Base-by-base conservation (phyloP, 2,888 invertebrate genomes). In the Idaea biselata region DNA sequence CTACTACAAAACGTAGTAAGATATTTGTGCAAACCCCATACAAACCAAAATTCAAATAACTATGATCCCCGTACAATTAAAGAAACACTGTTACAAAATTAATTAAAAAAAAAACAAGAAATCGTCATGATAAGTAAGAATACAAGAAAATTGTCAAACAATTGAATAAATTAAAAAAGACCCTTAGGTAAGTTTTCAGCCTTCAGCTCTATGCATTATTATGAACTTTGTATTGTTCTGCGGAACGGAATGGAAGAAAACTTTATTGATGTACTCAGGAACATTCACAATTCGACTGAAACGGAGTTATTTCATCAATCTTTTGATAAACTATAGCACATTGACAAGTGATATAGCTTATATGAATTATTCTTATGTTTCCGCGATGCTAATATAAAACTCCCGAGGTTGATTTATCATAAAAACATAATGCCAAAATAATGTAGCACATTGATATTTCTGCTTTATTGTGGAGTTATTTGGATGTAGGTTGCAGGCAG, bases 131-230 rank as follows among this genome's bases (percentile, higher is more conserved):
- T 61, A 65, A 62, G 18, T 61, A 65, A 62, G 18, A 57, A 65
- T 65, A 65, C 25, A 68, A 68, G 64, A 58, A 61, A 32, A 60
- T 65, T 61, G 62, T 65, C 65, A 68, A 70, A 69, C 63, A 60
- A 71, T 72, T 63, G 69, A 71, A 71, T 72, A 70, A 70, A 69
- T 71, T 73, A 75, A 74, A 75, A 71, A 73, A 75, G 14, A 44
- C 8, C 44, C 75, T 76, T 75, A 77, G 76, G 74, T 76, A 77
- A n/a, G 71, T 70, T 71, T 71, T 79, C 81, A 82, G 79, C 80
- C 78, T 81, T 81, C 74, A 67, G 72, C 73, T 70, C 73, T 70
- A 73, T 71, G 73, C 73, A 76, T 71, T 73, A 77, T 68, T 74
- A 74, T 75, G 74, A 74, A 72, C 71, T 73, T 68, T 72, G 71